Evolutionary conservation across 2,888 invertebrate species (phyloP).

Genomic region (Pteria penguin): DNA sequence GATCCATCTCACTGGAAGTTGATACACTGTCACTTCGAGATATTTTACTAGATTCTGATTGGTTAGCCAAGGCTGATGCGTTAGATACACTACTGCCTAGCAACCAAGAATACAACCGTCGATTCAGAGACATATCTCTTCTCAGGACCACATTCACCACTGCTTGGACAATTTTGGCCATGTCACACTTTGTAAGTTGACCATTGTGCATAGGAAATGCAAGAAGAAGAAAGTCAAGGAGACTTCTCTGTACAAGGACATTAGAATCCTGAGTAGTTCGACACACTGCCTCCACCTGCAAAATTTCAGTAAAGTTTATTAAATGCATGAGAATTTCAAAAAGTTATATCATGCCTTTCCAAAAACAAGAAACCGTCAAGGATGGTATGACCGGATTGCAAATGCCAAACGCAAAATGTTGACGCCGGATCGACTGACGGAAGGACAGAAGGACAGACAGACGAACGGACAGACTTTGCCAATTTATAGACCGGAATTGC

Average conservation of each 20-base stretch:
- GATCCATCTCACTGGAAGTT: slow-evolving; percentile 65
- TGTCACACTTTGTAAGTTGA: slow-evolving; percentile 84
- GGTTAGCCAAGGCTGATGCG: slow-evolving; percentile 31
- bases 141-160: slow-evolving; percentile 87
- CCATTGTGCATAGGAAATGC: slow-evolving; percentile 92
- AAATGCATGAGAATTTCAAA: not conserved
- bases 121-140: slow-evolving; percentile 93
- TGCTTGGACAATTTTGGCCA: slow-evolving; percentile 87
- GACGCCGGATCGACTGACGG: too few relatives aligned
- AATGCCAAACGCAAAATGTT: too few relatives aligned
- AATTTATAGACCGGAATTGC: too few relatives aligned
- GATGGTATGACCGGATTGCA: too few relatives aligned
- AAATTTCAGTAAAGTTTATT: too few relatives aligned
- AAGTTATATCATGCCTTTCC: too few relatives aligned
- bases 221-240: slow-evolving; percentile 89
- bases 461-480: too few relatives aligned
- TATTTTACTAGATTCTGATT: slow-evolving; percentile 38
- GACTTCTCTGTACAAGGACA: slow-evolving; percentile 91
- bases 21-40: slow-evolving; percentile 55
- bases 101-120: slow-evolving; percentile 91
- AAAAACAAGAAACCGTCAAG: too few relatives aligned
- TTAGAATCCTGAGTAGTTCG: slow-evolving; percentile 89
- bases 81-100: slow-evolving; percentile 84
- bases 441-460: too few relatives aligned
- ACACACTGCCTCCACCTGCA: slow-evolving; percentile 87